These are phyloP conservation scores for Condylura cristata DNA, from an alignment of 2,113 vertebrate genomes.

Conservation along the genomic window DNA sequence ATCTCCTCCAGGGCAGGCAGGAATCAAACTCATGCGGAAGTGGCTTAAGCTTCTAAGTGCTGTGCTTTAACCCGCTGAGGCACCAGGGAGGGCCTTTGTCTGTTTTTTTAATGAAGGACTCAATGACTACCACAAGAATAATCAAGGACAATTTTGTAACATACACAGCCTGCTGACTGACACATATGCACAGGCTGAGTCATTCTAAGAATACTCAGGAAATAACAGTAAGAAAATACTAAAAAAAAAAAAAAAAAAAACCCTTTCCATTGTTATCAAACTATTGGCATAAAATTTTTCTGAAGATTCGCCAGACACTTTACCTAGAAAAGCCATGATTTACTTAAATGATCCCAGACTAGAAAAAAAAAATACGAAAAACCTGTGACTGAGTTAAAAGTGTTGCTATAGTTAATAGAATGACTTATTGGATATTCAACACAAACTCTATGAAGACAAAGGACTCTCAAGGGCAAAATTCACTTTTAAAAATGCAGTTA, in stretches of 20 bases:
- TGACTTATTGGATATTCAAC: background rate
- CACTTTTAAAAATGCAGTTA: background rate
- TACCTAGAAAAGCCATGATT: background rate
- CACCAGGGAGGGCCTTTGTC: too few relatives aligned
- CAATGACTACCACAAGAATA: background rate
- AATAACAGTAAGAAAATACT: background rate
- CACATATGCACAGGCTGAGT: background rate
- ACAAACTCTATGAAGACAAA: background rate
- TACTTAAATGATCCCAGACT: background rate
- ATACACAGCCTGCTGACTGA: background rate
- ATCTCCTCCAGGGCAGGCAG: too few relatives aligned
- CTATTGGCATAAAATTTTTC: background rate
- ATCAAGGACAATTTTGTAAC: background rate
- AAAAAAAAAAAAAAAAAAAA: background rate
- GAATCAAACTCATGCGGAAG: too few relatives aligned
- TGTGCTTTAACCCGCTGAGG: too few relatives aligned
- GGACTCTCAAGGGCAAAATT: background rate
- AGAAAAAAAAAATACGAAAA: constrained; percentile 7
- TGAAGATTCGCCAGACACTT: background rate
- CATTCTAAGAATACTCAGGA: background rate
- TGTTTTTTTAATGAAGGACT: constrained; percentile 1
- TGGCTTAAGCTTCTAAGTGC: too few relatives aligned
- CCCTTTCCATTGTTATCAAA: background rate
- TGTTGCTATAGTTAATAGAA: background rate
- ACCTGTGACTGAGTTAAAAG: constrained; percentile 7